Conservation (phyloP, 2,888 invertebrate species). For the Clostera curtula region DNA sequence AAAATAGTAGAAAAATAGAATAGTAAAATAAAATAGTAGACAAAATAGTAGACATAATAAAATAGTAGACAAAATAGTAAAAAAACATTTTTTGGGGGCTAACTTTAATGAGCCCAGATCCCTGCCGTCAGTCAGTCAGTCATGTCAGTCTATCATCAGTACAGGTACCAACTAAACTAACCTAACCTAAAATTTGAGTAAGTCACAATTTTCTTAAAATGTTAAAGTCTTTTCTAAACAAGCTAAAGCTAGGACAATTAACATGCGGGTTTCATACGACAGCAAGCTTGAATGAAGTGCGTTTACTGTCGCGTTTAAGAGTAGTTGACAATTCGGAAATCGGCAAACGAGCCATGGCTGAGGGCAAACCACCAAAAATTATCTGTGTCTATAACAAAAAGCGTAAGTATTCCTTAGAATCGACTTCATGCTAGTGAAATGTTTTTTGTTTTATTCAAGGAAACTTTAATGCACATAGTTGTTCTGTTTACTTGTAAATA, state of each 20-base stretch:
- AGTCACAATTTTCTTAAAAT: conserved; percentile 26
- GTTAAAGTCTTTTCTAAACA: conserved; percentile 44
- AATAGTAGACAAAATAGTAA: no score
- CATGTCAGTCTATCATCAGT: no score
- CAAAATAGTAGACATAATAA: no score
- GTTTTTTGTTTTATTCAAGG: neutral
- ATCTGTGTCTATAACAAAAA: conserved; percentile 95
- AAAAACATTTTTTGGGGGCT: no score
- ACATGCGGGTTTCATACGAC: conserved; percentile 75
- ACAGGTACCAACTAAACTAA: conserved; percentile 1
- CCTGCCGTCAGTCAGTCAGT: no score
- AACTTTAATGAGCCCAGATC: no score
- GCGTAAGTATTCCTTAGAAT: conserved; percentile 35
- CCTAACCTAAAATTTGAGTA: conserved; percentile 16
- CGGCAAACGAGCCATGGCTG: conserved; percentile 95
- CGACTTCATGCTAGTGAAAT: neutral
- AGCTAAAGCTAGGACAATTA: conserved; percentile 24
- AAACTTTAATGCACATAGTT: no score
- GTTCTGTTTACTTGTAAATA: no score
- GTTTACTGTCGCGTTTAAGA: conserved; percentile 83
- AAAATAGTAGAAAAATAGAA: no score
- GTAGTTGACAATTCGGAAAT: conserved; percentile 98
- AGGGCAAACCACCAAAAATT: conserved; percentile 93
- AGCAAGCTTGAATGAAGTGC: conserved; percentile 77
- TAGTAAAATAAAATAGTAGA: no score